Evolutionary conservation across 1,140 invertebrate species (phyloP).

Genomic region (Prorops nasuta): DNA sequence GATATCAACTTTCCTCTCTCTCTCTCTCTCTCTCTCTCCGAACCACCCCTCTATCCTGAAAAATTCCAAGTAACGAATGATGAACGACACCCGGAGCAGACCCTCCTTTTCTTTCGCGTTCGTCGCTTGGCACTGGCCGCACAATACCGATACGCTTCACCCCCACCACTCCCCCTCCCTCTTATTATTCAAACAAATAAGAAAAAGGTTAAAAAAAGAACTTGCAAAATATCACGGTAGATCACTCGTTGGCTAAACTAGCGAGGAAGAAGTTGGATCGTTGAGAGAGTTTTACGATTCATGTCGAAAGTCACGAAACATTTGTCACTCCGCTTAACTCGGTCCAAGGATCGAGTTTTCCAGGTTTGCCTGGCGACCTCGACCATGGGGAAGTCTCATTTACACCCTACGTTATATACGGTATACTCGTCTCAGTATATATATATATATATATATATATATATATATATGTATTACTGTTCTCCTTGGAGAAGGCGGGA

Average conservation of each 20-base stretch:
- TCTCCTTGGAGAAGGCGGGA: no score
- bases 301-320: constrained; percentile 26
- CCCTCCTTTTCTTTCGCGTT: constrained; percentile 7
- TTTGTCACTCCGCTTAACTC: constrained; percentile 22
- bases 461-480: no score
- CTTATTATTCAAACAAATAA: no score
- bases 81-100: constrained; percentile 34
- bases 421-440: no score
- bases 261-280: no score
- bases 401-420: no score
- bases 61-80: constrained; percentile 43
- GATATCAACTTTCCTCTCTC: constrained; percentile 39
- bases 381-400: constrained; percentile 25
- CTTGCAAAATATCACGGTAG: no score
- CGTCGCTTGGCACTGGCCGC: not conserved
- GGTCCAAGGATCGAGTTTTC: constrained; percentile 15
- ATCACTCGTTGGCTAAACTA: no score
- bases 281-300: no score
- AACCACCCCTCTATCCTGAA: constrained; percentile 15
- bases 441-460: no score
- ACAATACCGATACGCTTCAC: not conserved
- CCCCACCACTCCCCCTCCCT: not conserved
- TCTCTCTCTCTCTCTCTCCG: constrained; percentile 9
- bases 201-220: no score
- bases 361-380: constrained; percentile 13